Percentiles rank a stretch among this genome's conserved stretches.
Evolutionary conservation across 1,140 invertebrate species (phyloP).

Genomic region (Neotoxoptera formosana): DNA sequence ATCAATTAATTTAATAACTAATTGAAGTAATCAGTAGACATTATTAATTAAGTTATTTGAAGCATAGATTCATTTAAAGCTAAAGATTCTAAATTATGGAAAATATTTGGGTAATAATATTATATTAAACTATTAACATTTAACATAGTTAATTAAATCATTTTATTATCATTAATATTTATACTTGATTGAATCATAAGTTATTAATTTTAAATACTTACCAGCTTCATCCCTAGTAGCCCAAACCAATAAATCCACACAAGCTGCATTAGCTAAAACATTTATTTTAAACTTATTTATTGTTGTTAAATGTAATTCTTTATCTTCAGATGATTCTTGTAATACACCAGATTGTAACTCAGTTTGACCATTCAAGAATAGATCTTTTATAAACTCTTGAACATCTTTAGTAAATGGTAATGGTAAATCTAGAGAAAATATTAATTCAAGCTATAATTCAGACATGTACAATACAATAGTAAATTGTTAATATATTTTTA

Average conservation of each 20-base stretch:
- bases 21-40: not conserved
- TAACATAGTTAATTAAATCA: not conserved
- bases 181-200: not conserved
- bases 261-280: conserved; percentile 96
- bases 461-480: not conserved
- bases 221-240: conserved; percentile 95
- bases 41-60: not conserved
- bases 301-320: conserved; percentile 78
- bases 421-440: conserved; percentile 75
- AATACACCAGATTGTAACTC: conserved; percentile 82
- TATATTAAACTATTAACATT: not conserved
- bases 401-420: conserved; percentile 92
- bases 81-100: not conserved
- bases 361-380: conserved; percentile 92
- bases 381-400: conserved; percentile 85
- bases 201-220: conserved; percentile 65
- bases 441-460: not conserved
- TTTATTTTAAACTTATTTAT: conserved; percentile 94
- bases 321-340: conserved; percentile 80
- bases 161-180: not conserved
- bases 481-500: conserved; percentile 60
- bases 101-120: not conserved
- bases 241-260: conserved; percentile 97
- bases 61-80: not conserved
- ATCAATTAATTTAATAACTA: not conserved